Evolutionary conservation across 2,797 vertebrate genomes (phyloP).

Genomic region (Pseudochirops corinnae): DNA sequence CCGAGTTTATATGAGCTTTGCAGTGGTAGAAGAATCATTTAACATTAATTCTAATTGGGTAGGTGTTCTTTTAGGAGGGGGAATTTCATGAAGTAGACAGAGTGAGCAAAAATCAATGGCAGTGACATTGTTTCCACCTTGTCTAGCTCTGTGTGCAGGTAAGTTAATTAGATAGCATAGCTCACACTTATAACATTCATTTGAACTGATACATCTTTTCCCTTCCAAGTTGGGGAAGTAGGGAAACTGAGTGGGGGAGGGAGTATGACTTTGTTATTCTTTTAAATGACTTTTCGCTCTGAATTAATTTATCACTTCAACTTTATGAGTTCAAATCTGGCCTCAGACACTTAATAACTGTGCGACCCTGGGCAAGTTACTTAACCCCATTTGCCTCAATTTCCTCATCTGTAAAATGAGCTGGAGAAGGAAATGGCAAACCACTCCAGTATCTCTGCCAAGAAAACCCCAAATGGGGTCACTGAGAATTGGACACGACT

Average conservation of each 20-base stretch:
- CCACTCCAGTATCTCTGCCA: neutral
- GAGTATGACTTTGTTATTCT: neutral
- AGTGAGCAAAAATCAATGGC: neutral
- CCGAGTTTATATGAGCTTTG: too few relatives aligned
- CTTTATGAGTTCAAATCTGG: neutral
- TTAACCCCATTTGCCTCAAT: neutral
- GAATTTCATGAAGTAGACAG: neutral
- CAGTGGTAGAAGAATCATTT: neutral
- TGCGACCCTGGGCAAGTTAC: neutral
- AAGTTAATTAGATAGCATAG: neutral
- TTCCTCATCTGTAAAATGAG: neutral
- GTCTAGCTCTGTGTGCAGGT: neutral
- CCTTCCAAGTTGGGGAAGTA: neutral
- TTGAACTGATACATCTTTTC: neutral
- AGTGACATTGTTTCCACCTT: neutral
- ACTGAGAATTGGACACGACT: neutral
- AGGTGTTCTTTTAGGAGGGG: neutral
- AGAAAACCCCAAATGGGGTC: neutral
- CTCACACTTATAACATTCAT: neutral
- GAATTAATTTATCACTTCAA: neutral
- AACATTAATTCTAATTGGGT: neutral
- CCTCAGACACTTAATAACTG: neutral
- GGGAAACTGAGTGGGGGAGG: neutral
- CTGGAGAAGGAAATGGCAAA: neutral
- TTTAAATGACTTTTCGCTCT: neutral